These are phyloP conservation scores for Malthinus flaveolus DNA, from an alignment of 2,888 invertebrate species.

Conservation along the genomic window DNA sequence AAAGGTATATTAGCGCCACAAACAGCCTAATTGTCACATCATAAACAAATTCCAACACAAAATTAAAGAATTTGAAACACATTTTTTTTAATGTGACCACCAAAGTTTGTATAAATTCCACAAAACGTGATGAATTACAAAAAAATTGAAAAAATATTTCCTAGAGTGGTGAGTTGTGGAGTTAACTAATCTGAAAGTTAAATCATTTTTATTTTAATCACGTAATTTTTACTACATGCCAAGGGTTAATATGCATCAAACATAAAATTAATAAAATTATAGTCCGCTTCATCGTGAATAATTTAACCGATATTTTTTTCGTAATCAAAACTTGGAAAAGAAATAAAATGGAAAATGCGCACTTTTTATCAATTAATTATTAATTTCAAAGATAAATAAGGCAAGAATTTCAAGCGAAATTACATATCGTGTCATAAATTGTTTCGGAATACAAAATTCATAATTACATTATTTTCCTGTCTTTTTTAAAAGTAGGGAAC, in stretches of 20 bases:
- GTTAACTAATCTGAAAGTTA: too few relatives aligned
- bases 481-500: too few relatives aligned
- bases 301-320: too few relatives aligned
- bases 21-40: slow-evolving; percentile 39
- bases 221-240: too few relatives aligned
- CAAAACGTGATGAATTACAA: not conserved
- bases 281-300: too few relatives aligned
- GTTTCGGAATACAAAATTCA: not conserved
- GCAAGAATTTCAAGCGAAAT: slow-evolving; percentile 32
- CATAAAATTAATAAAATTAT: too few relatives aligned
- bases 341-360: too few relatives aligned
- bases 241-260: too few relatives aligned
- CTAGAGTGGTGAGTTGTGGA: too few relatives aligned
- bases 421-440: slow-evolving; percentile 27
- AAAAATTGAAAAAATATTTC: not conserved
- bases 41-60: slow-evolving; percentile 36
- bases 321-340: too few relatives aligned
- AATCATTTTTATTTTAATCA: too few relatives aligned
- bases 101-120: slow-evolving; percentile 7
- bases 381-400: slow-evolving; percentile 23
- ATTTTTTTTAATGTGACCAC: slow-evolving; percentile 27
- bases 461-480: slow-evolving; percentile 15
- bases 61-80: slow-evolving; percentile 33
- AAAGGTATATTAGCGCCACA: slow-evolving; percentile 32
- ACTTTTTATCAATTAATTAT: slow-evolving; percentile 18